Percentiles rank a stretch among this genome's conserved stretches.
These are phyloP conservation scores for Pollenia amentaria DNA, from an alignment of 2,888 invertebrate genomes.

Conservation along the genomic window DNA sequence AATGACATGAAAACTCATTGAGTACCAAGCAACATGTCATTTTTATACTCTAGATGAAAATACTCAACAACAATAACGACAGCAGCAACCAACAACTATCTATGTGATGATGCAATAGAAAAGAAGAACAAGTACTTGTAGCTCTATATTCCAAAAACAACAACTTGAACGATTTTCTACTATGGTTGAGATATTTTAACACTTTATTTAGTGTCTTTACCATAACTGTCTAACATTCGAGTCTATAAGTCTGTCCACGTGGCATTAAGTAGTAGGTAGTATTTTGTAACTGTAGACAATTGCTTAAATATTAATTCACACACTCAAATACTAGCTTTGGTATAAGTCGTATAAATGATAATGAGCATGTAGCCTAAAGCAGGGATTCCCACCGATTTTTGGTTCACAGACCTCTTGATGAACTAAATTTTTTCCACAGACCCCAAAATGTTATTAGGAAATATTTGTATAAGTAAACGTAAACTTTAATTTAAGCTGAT, in stretches of 20 bases:
- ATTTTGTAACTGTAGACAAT: slow-evolving; percentile 63
- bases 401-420: neutral
- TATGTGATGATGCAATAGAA: slow-evolving; percentile 18
- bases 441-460: no score
- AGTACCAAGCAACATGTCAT: slow-evolving; percentile 76
- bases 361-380: slow-evolving; percentile 31
- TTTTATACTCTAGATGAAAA: slow-evolving; percentile 75
- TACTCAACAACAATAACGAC: slow-evolving; percentile 53
- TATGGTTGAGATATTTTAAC: slow-evolving; percentile 69
- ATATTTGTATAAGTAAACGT: no score
- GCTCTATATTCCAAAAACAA: neutral
- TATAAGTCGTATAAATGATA: slow-evolving; percentile 36
- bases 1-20: slow-evolving; percentile 73
- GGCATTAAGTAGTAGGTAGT: slow-evolving; percentile 46
- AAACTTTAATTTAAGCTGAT: no score
- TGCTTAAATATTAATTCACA: slow-evolving; percentile 51
- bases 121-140: slow-evolving; percentile 41
- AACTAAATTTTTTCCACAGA: no score
- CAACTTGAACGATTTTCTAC: slow-evolving; percentile 49
- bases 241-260: neutral
- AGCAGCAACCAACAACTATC: neutral
- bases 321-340: slow-evolving; percentile 10
- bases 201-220: slow-evolving; percentile 71
- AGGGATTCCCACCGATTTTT: neutral
- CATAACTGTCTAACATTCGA: slow-evolving; percentile 7